Base-by-base conservation (phyloP, 1,140 invertebrate species). In the Brachionus paranguensis region DNA sequence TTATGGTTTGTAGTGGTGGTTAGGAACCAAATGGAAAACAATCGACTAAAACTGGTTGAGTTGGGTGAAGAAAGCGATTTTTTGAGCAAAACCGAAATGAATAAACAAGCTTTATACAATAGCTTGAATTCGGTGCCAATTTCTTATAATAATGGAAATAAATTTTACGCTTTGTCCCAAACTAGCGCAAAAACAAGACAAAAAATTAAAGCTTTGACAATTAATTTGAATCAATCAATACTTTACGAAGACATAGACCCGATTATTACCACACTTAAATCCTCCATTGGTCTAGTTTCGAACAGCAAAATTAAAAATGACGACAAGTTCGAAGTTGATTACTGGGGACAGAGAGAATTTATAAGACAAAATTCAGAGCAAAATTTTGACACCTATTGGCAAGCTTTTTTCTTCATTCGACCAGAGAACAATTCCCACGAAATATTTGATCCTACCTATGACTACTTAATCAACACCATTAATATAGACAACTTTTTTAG, bases 171-270 rank as follows among this genome's bases (percentile, higher is more conserved):
- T 17, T 8, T 72, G 4, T 17, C 17, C 20, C 29, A 43, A 72
- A 43, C 41, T 45, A 20, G 12, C n/a, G 11, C n/a, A 14, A 72
- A 20, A 17, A 72, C 68, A 41, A 14, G 68, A 17, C 33, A 12
- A 43, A 7, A 43, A 8, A 17, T 10, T 7, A 72, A 43, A 43
- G 68, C 68, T 37, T 8, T 72, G 12, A 43, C 33, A 72, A 17
- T 72, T 5, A 72, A 72, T 43, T 43, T 72, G 17, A 72, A 72
- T 43, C 68, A 72, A 41, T 72, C 68, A 3, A 72, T 72, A 72
- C 37, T 72, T n/a, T 17, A 72, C 20, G 68, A 72, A 41, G 68
- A 72, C 17, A 43, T 72, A 41, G 33, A 20, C 4, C 37, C 68
- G 33, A 72, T 72, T 43, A 33, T 72, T 20, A 20, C 33, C n/a